Percentiles rank a stretch among this genome's conserved stretches.
These are phyloP conservation scores for Hippoglossus stenolepis DNA, from an alignment of 2,113 vertebrate genomes.

Conservation along the genomic window DNA sequence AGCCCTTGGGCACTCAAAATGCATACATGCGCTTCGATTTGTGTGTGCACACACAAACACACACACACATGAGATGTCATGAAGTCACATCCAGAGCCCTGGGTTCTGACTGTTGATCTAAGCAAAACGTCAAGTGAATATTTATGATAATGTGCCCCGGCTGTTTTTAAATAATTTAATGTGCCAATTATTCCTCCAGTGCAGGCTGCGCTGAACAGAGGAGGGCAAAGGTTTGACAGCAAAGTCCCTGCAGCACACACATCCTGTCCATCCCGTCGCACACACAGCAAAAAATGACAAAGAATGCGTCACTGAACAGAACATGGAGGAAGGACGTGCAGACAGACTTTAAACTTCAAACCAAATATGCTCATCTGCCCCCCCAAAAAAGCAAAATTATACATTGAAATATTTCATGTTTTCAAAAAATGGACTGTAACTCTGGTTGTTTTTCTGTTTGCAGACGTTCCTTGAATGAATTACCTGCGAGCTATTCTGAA, in stretches of 20 bases:
- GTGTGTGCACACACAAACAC: not conserved
- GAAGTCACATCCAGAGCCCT: slow-evolving; percentile 53
- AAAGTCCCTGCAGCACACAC: slow-evolving; percentile 52
- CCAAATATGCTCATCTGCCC: not conserved
- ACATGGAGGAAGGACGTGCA: not conserved
- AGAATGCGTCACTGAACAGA: not conserved
- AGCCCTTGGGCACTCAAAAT: slow-evolving; percentile 53
- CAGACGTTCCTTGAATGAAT: not conserved
- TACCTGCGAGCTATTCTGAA: not conserved
- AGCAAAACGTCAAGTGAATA: slow-evolving; percentile 72
- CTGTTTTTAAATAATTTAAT: slow-evolving; percentile 76
- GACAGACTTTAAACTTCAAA: not conserved
- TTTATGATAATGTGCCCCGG: slow-evolving; percentile 74
- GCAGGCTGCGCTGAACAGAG: slow-evolving; percentile 42
- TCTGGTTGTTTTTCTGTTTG: not conserved
- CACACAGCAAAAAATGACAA: slow-evolving; percentile 21
- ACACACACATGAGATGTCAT: slow-evolving; percentile 30
- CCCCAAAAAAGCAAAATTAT: not conserved
- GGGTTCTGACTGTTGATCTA: slow-evolving; percentile 75
- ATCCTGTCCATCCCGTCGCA: slow-evolving; percentile 22
- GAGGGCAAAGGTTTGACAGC: slow-evolving; percentile 68
- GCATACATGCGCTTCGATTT: slow-evolving; percentile 5
- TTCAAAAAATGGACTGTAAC: not conserved
- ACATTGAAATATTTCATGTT: not conserved
- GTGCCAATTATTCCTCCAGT: slow-evolving; percentile 73